A percentile compares a stretch with the other conserved stretches of the same genome.
These are phyloP conservation scores for Hoplodrina ambigua DNA, from an alignment of 2,888 invertebrate genomes.

Conservation along the genomic window DNA sequence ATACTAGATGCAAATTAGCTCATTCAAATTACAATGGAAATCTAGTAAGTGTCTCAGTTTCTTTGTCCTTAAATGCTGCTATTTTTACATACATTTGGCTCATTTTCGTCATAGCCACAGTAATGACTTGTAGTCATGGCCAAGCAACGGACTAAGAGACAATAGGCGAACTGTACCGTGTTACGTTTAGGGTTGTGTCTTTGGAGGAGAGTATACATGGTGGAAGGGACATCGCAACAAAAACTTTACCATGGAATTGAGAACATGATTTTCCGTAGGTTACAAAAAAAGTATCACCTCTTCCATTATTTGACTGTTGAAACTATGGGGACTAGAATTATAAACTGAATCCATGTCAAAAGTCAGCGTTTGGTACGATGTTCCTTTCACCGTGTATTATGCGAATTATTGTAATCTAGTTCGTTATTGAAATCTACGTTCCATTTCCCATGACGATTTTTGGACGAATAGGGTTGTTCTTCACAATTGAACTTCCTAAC, in stretches of 20 bases:
- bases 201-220: neutral
- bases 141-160: conserved; percentile 66
- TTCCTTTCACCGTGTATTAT: too few species aligned
- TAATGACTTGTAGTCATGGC: conserved; percentile 60
- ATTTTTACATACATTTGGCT: conserved; percentile 44
- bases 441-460: too few species aligned
- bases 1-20: neutral
- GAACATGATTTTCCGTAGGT: too few species aligned
- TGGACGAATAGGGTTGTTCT: too few species aligned
- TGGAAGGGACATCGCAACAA: too few species aligned
- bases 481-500: too few species aligned
- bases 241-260: too few species aligned
- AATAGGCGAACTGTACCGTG: conserved; percentile 73
- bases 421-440: neutral
- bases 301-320: too few species aligned
- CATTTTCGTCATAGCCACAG: conserved; percentile 49
- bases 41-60: conserved; percentile 44
- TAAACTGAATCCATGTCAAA: too few species aligned
- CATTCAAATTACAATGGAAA: conserved; percentile 21
- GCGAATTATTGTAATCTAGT: neutral
- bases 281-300: too few species aligned
- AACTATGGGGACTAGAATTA: too few species aligned
- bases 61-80: conserved; percentile 42
- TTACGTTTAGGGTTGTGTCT: conserved; percentile 49
- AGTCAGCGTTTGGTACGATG: too few species aligned